Base-by-base conservation (phyloP, 2,113 vertebrate species). In the Corythornis madagascariensis region DNA sequence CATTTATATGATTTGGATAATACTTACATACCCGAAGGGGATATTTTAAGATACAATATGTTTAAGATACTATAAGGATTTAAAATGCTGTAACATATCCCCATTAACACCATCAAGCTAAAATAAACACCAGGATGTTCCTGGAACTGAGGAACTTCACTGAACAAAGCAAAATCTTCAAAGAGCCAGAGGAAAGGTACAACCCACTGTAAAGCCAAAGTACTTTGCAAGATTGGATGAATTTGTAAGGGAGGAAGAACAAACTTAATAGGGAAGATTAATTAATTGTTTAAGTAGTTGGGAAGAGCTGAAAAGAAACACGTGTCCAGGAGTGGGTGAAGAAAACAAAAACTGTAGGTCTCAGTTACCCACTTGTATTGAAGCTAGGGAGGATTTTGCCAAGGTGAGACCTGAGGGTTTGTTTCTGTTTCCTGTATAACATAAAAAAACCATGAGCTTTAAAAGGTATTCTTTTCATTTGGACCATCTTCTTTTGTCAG, bases 21-120 rank as follows among this genome's bases (percentile, higher is more conserved):
- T 90, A 92, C 65, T 69, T 74, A 80, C 42, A 48, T 86, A 89
- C 59, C 79, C 45, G 18, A 76, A 82, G 72, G 90, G 86, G 47
- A 48, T 90, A 86, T 78, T 96, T 74, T 75, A 84, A 90, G 89
- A 85, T 96, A 90, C 83, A 85, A 82, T 94, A 87, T 78, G 28
- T 86, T 77, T 90, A 69, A 85, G 85, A 79, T 88, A 72, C 48
- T 96, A 85, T 90, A 92, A 91, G 88, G 85, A 94, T 92, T 80
- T 93, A 45, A 84, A 90, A 70, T 61, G 73, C 66, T 88, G 55
- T 84, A 84, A 95, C 77, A 76, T 38, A 89, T 28, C 15, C 50
- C 92, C 83, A 86, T 94, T 79, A 83, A 59, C 57, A 88, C 56
- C 16, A 0, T 28, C 73, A 73, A 57, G 47, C 55, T 94, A 85